Conservation (phyloP, 1,140 invertebrate species). For the Nephotettix cincticeps region DNA sequence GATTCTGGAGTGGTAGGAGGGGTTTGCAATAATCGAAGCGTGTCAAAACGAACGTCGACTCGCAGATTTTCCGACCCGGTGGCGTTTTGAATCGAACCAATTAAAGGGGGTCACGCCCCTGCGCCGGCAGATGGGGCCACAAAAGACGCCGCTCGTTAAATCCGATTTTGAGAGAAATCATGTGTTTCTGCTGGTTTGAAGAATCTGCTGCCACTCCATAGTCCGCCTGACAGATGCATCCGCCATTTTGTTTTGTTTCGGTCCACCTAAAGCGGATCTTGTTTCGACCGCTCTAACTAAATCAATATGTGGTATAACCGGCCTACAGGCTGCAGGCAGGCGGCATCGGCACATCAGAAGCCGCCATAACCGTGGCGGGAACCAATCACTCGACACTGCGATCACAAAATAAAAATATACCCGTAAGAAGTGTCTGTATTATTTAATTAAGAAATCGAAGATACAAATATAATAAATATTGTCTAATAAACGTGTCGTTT, state of each 20-base stretch:
- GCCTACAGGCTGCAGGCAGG: too few species aligned
- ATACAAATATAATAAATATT: too few species aligned
- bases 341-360: too few species aligned
- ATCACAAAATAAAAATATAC: too few species aligned
- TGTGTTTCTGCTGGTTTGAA: slow-evolving; percentile 4
- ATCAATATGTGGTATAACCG: not conserved
- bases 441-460: too few species aligned
- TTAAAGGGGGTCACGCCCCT: not conserved
- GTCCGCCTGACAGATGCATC: not conserved
- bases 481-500: too few species aligned
- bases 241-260: not conserved
- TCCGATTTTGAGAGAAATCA: not conserved
- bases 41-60: not conserved
- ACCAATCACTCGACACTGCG: too few species aligned
- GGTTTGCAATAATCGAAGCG: not conserved
- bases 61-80: not conserved
- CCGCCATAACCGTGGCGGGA: too few species aligned
- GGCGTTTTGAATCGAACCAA: not conserved
- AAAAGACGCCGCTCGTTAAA: not conserved
- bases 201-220: too few species aligned
- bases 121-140: not conserved
- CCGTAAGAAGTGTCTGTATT: too few species aligned
- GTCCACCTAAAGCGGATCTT: not conserved
- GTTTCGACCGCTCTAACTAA: too few species aligned
- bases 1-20: not conserved